Evolutionary conservation across 1,140 invertebrate genomes (phyloP).

Genomic region (Bombus sibiricus): DNA sequence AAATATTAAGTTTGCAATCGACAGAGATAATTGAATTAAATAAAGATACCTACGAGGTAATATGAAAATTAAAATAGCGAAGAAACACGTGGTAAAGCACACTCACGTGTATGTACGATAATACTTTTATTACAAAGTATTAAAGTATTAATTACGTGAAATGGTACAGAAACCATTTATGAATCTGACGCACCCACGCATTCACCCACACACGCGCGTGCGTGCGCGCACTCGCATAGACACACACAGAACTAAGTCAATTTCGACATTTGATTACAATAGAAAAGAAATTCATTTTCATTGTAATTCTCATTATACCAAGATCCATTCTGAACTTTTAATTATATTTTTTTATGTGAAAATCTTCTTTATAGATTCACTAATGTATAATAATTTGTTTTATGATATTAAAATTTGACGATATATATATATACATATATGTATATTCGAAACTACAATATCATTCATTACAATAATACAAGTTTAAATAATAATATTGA

Average conservation of each 20-base stretch:
- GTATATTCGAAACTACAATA: background rate
- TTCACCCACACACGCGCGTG: background rate
- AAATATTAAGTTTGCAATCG: background rate
- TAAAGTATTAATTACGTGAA: background rate
- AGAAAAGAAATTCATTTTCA: background rate
- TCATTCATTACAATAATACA: constrained; percentile 2
- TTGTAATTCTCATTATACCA: background rate
- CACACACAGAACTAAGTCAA: background rate
- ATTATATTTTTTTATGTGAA: background rate
- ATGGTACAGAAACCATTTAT: background rate
- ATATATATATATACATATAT: background rate
- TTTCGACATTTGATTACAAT: background rate
- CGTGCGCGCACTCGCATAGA: too few relatives aligned
- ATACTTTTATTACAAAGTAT: constrained; percentile 6
- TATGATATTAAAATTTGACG: background rate
- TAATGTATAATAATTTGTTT: background rate
- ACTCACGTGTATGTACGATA: background rate
- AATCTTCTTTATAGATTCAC: background rate
- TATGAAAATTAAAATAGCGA: background rate
- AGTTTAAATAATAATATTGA: background rate
- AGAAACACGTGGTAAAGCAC: background rate
- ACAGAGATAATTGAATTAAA: background rate
- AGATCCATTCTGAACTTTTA: background rate
- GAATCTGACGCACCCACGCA: background rate
- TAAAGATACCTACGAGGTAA: background rate